These are phyloP conservation scores for Recurvirostra avosetta DNA, from an alignment of 2,113 vertebrate genomes.

Conservation along the genomic window DNA sequence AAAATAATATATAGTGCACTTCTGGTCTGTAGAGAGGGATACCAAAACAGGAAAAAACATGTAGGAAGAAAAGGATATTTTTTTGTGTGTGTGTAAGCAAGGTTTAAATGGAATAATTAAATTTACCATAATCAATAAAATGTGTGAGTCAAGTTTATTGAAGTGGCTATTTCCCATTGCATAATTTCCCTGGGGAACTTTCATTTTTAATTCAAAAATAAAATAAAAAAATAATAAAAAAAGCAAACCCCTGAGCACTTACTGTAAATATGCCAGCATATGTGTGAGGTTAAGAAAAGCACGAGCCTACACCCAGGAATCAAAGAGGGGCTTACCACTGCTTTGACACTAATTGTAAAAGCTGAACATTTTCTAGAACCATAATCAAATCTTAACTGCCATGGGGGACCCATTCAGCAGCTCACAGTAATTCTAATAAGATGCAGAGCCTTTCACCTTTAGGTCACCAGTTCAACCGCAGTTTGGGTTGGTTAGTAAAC, in stretches of 20 bases:
- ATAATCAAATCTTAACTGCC: conserved; percentile 62
- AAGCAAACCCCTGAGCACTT: conserved; percentile 50
- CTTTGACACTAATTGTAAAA: conserved; percentile 64
- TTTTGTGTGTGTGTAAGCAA: conserved; percentile 34
- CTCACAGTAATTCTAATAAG: conserved; percentile 56
- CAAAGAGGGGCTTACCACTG: conserved; percentile 64
- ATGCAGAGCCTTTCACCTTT: conserved; percentile 57
- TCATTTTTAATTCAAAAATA: conserved; percentile 77
- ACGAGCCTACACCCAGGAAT: conserved; percentile 65
- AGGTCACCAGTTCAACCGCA: conserved; percentile 59
- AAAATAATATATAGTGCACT: neutral
- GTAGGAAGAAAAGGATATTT: conserved; percentile 43
- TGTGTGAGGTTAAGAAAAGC: conserved; percentile 70
- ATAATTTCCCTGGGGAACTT: conserved; percentile 73
- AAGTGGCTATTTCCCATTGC: conserved; percentile 77
- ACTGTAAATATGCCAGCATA: conserved; percentile 66
- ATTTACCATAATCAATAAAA: conserved; percentile 78
- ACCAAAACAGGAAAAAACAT: conserved; percentile 46
- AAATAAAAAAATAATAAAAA: conserved; percentile 42
- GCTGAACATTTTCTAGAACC: conserved; percentile 52
- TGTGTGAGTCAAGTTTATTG: conserved; percentile 71
- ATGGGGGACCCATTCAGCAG: conserved; percentile 39
- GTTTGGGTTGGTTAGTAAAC: neutral
- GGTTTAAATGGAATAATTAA: conserved; percentile 73
- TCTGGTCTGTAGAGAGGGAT: neutral